Base-by-base conservation (phyloP, 1,140 invertebrate genomes). In the Ditylenchus dipsaci region DNA sequence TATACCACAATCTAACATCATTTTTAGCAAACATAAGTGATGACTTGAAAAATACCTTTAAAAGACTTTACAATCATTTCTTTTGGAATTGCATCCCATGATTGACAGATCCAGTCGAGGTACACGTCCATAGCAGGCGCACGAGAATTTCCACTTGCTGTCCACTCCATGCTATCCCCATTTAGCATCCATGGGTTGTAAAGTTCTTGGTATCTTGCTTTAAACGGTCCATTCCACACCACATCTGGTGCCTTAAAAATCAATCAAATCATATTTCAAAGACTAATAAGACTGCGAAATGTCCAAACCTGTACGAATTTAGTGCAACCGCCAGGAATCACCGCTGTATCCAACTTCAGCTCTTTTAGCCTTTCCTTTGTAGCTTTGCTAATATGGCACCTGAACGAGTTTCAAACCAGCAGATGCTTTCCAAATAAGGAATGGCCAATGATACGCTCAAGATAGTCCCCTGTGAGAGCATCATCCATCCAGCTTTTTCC, bases 141-240 rank as follows among this genome's bases (percentile, higher is more conserved):
- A 23, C 30, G 43, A 26, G 53, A 19, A 66, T 68, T 68, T 19
- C 67, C 33, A 26, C 23, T 19, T 15, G 67, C 27, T 5, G 67
- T 68, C 1, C 33, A 49, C 23, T 19, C 19, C 19, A 47, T 65
- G 5, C 38, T 3, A 5, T 62, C 26, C 5, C 47, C 63, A 23
- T 65, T 19, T 13, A 68, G 11, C 61, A 68, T 68, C 67, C 67
- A 68, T 38, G 21, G 9, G 1, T 65, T 23, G 29, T 67, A 23
- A 1, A 42, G 19, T 1, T 68, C n/a, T 19, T 45, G 21, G 29
- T 67, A 67, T 9, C 1, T 30, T 5, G 21, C 30, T 27, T 68
- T 68, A n/a, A 68, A 68, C 0, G 67, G 67, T 0, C n/a, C n/a
- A 7, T 68, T 68, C 67, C 67, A 68, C 17, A 21, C 27, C 1